These are phyloP conservation scores for Echinometra lucunter DNA, from an alignment of 53 echinoderm and acorn worm genomes.

Conservation along the genomic window DNA sequence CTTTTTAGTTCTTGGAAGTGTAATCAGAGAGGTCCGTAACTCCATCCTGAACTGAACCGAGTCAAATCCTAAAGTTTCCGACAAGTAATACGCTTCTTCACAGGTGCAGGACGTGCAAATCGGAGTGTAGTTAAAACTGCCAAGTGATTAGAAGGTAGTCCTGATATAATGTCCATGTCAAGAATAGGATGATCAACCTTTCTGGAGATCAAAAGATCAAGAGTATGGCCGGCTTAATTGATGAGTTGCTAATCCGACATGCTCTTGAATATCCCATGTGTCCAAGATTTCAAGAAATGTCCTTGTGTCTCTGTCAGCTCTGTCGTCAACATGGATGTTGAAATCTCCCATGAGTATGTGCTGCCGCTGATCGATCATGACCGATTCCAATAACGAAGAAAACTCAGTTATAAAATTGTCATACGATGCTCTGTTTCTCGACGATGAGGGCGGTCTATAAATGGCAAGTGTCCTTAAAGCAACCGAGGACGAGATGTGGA, in stretches of 20 bases:
- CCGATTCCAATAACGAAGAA: constrained; percentile 10
- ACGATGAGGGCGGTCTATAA: constrained; percentile 47
- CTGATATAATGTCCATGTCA: neutral
- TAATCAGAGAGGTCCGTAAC: neutral
- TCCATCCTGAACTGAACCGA: neutral
- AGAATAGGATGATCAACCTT: too few species aligned
- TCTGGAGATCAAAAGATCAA: too few species aligned
- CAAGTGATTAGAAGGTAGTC: neutral
- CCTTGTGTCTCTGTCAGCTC: neutral
- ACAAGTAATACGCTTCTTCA: neutral
- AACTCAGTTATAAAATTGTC: neutral
- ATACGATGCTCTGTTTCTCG: constrained; percentile 36
- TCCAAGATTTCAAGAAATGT: too few species aligned
- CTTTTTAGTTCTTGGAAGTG: neutral
- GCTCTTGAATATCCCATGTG: too few species aligned
- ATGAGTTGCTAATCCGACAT: too few species aligned
- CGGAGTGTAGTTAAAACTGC: neutral
- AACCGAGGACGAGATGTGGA: neutral
- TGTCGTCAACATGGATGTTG: constrained; percentile 61
- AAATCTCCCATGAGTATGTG: constrained; percentile 59
- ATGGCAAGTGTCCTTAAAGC: neutral
- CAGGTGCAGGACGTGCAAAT: neutral
- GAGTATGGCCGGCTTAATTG: too few species aligned
- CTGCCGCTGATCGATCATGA: neutral
- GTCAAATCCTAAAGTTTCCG: neutral